phyloP scores from a whole-genome alignment of 2,113 vertebrate genomes.

The Hepsetus odoe region DNA sequence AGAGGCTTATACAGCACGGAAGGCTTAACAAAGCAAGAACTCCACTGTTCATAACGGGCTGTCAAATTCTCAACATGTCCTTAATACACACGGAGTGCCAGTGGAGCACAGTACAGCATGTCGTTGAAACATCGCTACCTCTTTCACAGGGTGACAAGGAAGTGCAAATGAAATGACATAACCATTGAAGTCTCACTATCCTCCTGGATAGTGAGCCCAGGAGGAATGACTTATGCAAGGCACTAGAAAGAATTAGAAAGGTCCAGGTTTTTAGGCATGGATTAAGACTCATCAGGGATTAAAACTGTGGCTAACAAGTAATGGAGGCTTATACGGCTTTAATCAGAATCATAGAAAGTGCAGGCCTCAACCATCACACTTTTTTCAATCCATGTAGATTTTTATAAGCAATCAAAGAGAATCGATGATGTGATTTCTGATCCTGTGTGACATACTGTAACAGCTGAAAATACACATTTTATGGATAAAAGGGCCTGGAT shows the following conservation, averaged over 20 bases:
- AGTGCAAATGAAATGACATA: not conserved
- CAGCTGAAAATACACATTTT: too few species aligned
- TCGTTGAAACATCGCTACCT: not conserved
- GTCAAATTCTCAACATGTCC: not conserved
- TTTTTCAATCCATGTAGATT: too few species aligned
- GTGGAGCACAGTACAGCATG: not conserved
- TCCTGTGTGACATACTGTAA: too few species aligned
- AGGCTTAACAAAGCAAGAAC: not conserved
- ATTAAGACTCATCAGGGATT: too few species aligned
- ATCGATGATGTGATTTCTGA: too few species aligned
- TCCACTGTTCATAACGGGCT: not conserved
- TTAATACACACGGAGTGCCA: not conserved
- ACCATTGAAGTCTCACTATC: too few species aligned
- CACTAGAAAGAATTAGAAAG: not conserved
- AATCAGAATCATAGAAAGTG: too few species aligned
- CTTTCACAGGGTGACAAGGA: not conserved
- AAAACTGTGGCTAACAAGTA: too few species aligned
- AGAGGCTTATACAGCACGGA: constrained; percentile 18
- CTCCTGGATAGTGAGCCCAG: not conserved
- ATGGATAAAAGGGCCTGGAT: too few species aligned
- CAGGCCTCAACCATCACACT: too few species aligned
- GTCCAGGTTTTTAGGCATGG: not conserved
- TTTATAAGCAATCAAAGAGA: too few species aligned
- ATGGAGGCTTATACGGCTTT: too few species aligned
- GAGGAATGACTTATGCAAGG: not conserved